These are phyloP conservation scores for Erythrolamprus reginae DNA, from an alignment of 2,113 vertebrate species.

Conservation along the genomic window DNA sequence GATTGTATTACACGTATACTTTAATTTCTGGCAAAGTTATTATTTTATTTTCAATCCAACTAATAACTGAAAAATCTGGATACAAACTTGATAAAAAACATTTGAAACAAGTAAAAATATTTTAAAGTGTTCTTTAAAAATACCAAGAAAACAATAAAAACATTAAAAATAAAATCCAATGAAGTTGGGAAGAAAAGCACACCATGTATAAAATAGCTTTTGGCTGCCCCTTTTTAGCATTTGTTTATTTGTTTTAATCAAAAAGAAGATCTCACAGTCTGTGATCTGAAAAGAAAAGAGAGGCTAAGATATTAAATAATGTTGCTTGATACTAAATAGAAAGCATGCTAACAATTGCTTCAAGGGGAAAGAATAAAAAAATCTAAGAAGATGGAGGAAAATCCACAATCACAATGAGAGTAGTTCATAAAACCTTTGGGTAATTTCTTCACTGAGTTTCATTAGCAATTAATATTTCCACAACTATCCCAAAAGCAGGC, in stretches of 20 bases:
- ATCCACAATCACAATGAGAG: neutral
- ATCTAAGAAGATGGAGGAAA: neutral
- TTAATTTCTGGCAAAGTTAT: neutral
- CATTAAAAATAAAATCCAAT: neutral
- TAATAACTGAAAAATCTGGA: neutral
- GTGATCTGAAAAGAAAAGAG: neutral
- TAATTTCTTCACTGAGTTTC: neutral
- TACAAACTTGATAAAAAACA: neutral
- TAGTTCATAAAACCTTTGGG: conserved; percentile 3
- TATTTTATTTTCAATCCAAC: neutral
- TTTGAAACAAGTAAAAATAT: neutral
- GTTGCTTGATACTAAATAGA: neutral
- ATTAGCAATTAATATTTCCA: neutral
- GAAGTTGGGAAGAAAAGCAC: neutral
- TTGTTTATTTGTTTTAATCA: neutral
- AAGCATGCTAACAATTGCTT: neutral
- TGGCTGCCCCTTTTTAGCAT: neutral
- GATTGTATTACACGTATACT: neutral
- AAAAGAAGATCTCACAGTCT: neutral
- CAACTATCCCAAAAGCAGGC: neutral
- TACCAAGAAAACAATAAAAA: neutral
- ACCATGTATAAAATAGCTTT: neutral
- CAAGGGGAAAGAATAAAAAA: neutral
- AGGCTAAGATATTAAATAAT: neutral
- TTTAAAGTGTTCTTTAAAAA: neutral